Evolutionary conservation across 2,113 vertebrate species (phyloP), one percentile per base, ranked within the genome.

Genomic region (Girardinichthys multiradiatus): DNA sequence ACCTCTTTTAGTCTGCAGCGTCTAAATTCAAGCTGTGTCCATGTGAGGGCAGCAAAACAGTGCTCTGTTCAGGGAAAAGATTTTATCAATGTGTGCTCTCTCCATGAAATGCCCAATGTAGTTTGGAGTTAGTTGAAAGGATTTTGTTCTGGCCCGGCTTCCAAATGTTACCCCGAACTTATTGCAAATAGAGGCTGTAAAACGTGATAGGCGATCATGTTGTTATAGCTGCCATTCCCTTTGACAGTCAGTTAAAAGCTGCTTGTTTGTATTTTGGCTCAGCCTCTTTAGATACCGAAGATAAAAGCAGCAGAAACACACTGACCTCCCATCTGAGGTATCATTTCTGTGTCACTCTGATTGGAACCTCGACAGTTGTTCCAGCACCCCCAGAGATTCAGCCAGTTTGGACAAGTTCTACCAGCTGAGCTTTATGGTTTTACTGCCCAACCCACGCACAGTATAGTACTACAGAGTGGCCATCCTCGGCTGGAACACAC

Each of bases 341-440:
- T n/a, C 8, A 4, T 35, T 28, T 35, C 17, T 57, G 17, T n/a
- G 65, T 70, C 67, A 68, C 9, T 70, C 29, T 65, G 51, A 27
- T 19, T 17, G 12, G 31, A 71, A 69, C 64, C 21, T 68, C 66
- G 51, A 72, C 54, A 45, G 42, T 21, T 17, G 57, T 28, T 42
- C 61, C 58, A 27, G 9, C 29, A 13, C 64, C 73, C 14, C 54
- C 57, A 0, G 17, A 60, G 37, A 63, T 30, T 65, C 2, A 87
- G 45, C 77, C 77, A 84, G 89, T 80, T 61, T 45, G 45, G 62
- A 70, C 67, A 3, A 78, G 71, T 79, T 83, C 37, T 57, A 61
- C 13, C 74, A 76, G 70, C 74, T 61, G 74, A 9, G 19, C 60
- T 90, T 89, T 90, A 92, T 91, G 69, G 71, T 75, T 90, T 88